A percentile compares a stretch with the other conserved stretches of the same genome.
These are phyloP conservation scores for Drosophila repletoides DNA, from an alignment of 1,140 invertebrate species.

Conservation along the genomic window DNA sequence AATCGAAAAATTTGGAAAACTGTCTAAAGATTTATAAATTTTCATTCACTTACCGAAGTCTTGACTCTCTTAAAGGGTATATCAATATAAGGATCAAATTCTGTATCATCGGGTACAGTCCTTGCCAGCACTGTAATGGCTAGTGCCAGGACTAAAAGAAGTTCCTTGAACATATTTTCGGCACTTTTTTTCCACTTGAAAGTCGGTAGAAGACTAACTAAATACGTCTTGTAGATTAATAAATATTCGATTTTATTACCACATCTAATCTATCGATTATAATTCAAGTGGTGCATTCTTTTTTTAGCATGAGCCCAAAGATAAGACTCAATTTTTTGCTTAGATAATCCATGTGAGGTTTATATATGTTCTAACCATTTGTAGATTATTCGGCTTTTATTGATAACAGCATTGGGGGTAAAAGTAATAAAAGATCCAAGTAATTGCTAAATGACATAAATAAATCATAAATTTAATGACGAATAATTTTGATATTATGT, in stretches of 20 bases:
- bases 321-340: background rate
- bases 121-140: conserved; percentile 1
- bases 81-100: conserved; percentile 58
- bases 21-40: too few species aligned
- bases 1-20: too few species aligned
- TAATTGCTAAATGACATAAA: background rate
- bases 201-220: conserved; percentile 18
- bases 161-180: conserved; percentile 31
- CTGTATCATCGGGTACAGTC: background rate
- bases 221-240: background rate
- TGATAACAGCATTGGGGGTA: background rate
- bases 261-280: conserved; percentile 59
- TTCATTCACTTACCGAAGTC: conserved; percentile 47
- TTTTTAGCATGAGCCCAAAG: background rate
- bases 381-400: background rate
- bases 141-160: conserved; percentile 31
- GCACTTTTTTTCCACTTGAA: background rate
- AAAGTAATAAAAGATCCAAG: background rate
- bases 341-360: conserved; percentile 43
- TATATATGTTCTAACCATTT: conserved; percentile 20
- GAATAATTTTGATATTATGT: background rate
- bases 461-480: conserved; percentile 1
- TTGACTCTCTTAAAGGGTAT: conserved; percentile 64
- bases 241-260: background rate
- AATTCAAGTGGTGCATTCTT: conserved; percentile 15